These are phyloP conservation scores for Scaptomyza flava DNA, from an alignment of 2,888 invertebrate species.

Conservation along the genomic window DNA sequence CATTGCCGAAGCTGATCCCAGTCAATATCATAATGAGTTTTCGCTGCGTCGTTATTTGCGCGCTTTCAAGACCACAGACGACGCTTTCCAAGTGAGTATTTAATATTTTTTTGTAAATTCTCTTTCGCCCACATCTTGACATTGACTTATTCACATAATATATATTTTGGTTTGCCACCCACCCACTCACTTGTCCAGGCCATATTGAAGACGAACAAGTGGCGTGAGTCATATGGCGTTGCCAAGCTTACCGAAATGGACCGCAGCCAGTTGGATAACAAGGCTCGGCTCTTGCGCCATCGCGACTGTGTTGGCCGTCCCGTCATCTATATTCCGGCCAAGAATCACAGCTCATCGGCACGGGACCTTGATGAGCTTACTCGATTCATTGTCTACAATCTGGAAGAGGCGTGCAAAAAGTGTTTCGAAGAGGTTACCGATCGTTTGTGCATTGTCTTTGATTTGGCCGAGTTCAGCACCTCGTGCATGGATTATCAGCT, in stretches of 20 bases:
- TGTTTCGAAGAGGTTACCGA: slow-evolving; percentile 92
- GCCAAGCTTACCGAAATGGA: slow-evolving; percentile 85
- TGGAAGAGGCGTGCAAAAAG: slow-evolving; percentile 91
- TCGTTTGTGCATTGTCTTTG: slow-evolving; percentile 92
- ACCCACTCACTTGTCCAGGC: slow-evolving; percentile 85
- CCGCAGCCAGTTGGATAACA: slow-evolving; percentile 87
- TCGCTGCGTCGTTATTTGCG: slow-evolving; percentile 89
- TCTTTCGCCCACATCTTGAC: slow-evolving; percentile 44
- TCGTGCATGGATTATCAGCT: slow-evolving; percentile 93
- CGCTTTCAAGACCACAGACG: slow-evolving; percentile 90
- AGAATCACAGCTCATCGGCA: slow-evolving; percentile 89
- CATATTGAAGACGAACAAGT: slow-evolving; percentile 91
- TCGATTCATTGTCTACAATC: slow-evolving; percentile 88
- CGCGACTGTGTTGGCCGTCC: slow-evolving; percentile 90
- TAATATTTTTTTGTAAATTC: background rate
- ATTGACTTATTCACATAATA: slow-evolving; percentile 40
- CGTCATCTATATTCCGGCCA: slow-evolving; percentile 91
- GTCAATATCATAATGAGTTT: slow-evolving; percentile 90
- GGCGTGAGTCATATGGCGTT: slow-evolving; percentile 91
- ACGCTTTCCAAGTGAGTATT: slow-evolving; percentile 89
- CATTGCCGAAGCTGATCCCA: slow-evolving; percentile 89
- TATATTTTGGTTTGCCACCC: slow-evolving; percentile 7
- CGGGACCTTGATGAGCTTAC: slow-evolving; percentile 91
- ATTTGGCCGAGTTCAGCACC: slow-evolving; percentile 89
- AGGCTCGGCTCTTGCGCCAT: slow-evolving; percentile 89